Percentiles rank a stretch among this genome's conserved stretches.
Conservation (phyloP, 2,797 vertebrate species). For the Acanthurus tractus region DNA sequence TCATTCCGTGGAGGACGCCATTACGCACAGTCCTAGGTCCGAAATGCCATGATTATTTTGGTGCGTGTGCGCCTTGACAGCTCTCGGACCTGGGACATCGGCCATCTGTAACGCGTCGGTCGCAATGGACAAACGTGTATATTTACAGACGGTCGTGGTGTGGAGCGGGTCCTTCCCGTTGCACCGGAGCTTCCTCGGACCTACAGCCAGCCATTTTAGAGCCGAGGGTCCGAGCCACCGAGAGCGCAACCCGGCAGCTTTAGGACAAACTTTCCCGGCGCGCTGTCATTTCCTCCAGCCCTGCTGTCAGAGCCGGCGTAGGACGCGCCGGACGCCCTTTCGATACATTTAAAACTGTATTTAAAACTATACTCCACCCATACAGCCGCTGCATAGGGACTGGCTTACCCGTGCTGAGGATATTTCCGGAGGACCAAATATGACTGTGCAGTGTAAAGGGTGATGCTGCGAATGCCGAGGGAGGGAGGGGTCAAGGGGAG, state of each 20-base stretch:
- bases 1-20: constrained; percentile 83
- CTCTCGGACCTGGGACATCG: constrained; percentile 82
- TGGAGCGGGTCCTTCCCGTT: constrained; percentile 37
- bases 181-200: constrained; percentile 79
- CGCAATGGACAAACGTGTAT: constrained; percentile 34
- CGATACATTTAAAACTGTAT: constrained; percentile 80
- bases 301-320: constrained; percentile 49
- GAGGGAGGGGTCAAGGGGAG: constrained; percentile 85
- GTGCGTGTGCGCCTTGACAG: constrained; percentile 69
- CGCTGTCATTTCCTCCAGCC: constrained; percentile 47
- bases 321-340: constrained; percentile 61
- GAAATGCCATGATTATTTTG: constrained; percentile 61
- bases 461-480: constrained; percentile 82
- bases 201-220: constrained; percentile 90
- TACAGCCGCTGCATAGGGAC: constrained; percentile 83
- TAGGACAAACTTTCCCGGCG: constrained; percentile 79
- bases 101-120: constrained; percentile 12
- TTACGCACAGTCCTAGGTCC: constrained; percentile 87
- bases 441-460: constrained; percentile 88
- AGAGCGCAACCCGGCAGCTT: constrained; percentile 69
- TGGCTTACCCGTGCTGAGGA: constrained; percentile 88
- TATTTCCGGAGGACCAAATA: constrained; percentile 92
- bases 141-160: constrained; percentile 48
- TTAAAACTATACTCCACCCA: constrained; percentile 87
- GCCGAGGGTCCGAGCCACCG: constrained; percentile 86